These are phyloP conservation scores for Drosophila fulvimacula DNA, from an alignment of 2,888 invertebrate genomes.

Conservation along the genomic window DNA sequence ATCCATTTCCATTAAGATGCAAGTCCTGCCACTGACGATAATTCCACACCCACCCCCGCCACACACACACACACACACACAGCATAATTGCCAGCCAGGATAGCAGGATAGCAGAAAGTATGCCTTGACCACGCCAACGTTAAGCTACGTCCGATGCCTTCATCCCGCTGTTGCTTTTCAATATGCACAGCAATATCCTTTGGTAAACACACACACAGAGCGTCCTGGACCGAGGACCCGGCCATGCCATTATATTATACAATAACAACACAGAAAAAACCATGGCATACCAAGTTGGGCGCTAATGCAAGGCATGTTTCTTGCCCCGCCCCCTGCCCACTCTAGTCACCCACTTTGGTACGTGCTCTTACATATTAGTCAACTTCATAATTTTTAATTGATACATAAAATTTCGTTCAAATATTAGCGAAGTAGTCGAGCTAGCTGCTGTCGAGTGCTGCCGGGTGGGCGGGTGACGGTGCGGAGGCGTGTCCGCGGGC, in stretches of 20 bases:
- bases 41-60: conserved; percentile 68
- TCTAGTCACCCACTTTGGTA: conserved; percentile 44
- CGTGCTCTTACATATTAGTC: conserved; percentile 84
- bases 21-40: conserved; percentile 78
- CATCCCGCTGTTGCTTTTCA: conserved; percentile 75
- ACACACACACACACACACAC: conserved; percentile 38
- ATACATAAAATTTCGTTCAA: conserved; percentile 84
- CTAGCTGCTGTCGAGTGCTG: conserved; percentile 4
- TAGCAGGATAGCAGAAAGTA: conserved; percentile 50
- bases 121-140: conserved; percentile 74
- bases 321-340: not conserved
- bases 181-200: conserved; percentile 81
- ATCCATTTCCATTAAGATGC: conserved; percentile 83
- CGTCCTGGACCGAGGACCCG: conserved; percentile 17
- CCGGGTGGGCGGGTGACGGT: no score
- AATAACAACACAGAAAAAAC: conserved; percentile 67
- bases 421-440: conserved; percentile 65
- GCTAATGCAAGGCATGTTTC: conserved; percentile 58
- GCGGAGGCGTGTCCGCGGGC: conserved; percentile 17
- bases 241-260: conserved; percentile 71
- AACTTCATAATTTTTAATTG: conserved; percentile 85
- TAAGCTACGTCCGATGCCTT: conserved; percentile 56
- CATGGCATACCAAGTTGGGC: conserved; percentile 70
- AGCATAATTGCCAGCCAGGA: conserved; percentile 64
- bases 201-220: conserved; percentile 69